Base-by-base conservation (phyloP, 2,888 invertebrate genomes). In the Mesorhabditis belari region DNA sequence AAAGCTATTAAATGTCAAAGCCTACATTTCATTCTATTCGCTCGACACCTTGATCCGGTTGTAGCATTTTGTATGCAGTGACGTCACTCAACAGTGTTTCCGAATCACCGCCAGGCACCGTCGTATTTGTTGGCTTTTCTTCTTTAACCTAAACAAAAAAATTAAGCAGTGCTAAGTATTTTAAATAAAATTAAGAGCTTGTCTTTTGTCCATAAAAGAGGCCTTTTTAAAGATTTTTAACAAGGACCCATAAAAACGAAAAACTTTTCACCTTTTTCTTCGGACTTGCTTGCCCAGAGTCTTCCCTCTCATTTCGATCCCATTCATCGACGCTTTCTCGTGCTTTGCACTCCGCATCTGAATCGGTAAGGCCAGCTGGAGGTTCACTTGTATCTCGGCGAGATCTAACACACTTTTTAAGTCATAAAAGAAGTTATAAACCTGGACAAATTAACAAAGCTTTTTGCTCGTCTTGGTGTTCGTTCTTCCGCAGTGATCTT, bases 21-120 rank as follows among this genome's bases (percentile, higher is more conserved):
- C n/a, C n/a, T n/a, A n/a, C n/a, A n/a, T n/a, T n/a, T n/a, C 55
- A 73, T 56, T 73, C 73, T n/a, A 73, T 73, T 21, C 73, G 50
- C 24, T 71, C 70, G 17, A 71, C 71, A 5, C 73, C 73, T 59
- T 71, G 67, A 44, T 69, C 73, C 6, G 71, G 71, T 3, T 63
- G 60, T 17, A 66, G 49, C 71, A 73, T 73, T 12, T 63, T 70
- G 53, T 71, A 73, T 9, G 73, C 73, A 44, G 66, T 66, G 6
- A 73, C 70, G 26, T 69, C 68, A 4, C 64, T 62, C 19, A 50
- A 23, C 50, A 71, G 56, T 53, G 67, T 67, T 21, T 69, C 68
- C 27, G 58, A 57, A 23, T 56, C 64, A 2, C 59, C 57, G 3
- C 50, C 56, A 3, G 63, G 55, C 4, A 29, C 52, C 23, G 50